Conservation (phyloP, 2,113 vertebrate genomes). For the Promerops cafer region DNA sequence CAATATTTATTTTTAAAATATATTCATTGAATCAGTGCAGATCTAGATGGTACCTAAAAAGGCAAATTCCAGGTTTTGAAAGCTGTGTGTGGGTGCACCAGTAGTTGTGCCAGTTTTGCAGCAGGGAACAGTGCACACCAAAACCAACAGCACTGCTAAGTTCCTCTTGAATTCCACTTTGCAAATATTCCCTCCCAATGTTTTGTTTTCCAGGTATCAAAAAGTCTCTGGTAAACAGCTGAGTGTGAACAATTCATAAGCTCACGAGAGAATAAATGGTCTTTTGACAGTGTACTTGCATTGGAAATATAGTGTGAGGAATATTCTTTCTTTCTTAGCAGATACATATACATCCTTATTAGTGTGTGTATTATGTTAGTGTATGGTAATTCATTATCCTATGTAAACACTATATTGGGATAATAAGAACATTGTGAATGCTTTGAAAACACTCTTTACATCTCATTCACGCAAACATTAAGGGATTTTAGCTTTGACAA, state of each 20-base stretch:
- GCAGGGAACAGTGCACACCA: rapidly evolving
- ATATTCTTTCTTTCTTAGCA: background rate
- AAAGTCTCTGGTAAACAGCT: background rate
- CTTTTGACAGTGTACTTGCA: background rate
- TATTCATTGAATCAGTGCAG: background rate
- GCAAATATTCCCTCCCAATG: background rate
- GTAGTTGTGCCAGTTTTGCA: background rate
- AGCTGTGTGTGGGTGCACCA: background rate
- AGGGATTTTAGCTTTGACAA: constrained; percentile 24
- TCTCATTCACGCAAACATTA: background rate
- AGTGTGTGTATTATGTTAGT: background rate
- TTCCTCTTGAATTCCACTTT: background rate
- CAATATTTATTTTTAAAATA: background rate
- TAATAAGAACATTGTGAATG: background rate
- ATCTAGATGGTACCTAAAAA: background rate
- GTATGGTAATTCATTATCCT: background rate
- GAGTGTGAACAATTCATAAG: background rate
- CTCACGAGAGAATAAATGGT: background rate
- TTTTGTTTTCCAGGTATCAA: background rate
- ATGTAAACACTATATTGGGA: background rate
- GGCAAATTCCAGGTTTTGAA: background rate
- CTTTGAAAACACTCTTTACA: background rate
- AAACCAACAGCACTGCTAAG: background rate
- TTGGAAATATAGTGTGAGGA: background rate
- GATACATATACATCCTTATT: background rate